These are phyloP conservation scores for Drosophila nr. fundita DNA, from an alignment of 2,888 invertebrate species.

Conservation along the genomic window DNA sequence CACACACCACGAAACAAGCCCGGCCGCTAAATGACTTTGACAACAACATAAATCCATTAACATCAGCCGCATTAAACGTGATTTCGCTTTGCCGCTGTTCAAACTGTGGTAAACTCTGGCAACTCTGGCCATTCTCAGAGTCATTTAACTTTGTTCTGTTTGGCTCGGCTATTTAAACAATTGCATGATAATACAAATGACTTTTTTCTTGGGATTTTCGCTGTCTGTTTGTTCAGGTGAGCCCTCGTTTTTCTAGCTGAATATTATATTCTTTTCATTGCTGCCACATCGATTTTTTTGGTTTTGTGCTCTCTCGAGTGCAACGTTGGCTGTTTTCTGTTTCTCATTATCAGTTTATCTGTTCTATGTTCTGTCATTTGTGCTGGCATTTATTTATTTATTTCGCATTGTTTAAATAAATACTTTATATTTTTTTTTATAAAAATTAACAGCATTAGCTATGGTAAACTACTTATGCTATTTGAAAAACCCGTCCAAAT, in stretches of 20 bases:
- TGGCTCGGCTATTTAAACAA: constrained; percentile 41
- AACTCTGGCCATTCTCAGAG: constrained; percentile 12
- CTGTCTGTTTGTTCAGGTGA: constrained; percentile 40
- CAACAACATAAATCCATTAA: constrained; percentile 70
- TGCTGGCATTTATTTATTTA: constrained; percentile 27
- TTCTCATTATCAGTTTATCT: constrained; percentile 35
- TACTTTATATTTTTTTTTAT: constrained; percentile 20
- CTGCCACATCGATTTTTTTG: constrained; percentile 65
- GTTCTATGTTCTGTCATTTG: constrained; percentile 32
- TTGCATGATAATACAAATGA: constrained; percentile 33
- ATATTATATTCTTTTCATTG: constrained; percentile 49
- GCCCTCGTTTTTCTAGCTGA: constrained; percentile 10
- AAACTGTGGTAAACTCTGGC: constrained; percentile 11
- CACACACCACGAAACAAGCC: background rate
- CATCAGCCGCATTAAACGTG: constrained; percentile 49
- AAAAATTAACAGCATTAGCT: no score
- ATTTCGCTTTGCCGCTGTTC: constrained; percentile 22
- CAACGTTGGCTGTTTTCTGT: constrained; percentile 18
- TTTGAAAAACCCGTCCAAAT: background rate
- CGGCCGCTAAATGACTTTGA: constrained; percentile 43
- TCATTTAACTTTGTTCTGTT: constrained; percentile 11
- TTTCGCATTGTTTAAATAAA: constrained; percentile 27
- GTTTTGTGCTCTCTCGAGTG: constrained; percentile 7
- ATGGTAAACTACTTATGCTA: background rate
- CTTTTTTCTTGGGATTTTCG: constrained; percentile 26